phyloP scores from a whole-genome alignment of 2,797 vertebrate genomes.

The Malacoctenus gilli region DNA sequence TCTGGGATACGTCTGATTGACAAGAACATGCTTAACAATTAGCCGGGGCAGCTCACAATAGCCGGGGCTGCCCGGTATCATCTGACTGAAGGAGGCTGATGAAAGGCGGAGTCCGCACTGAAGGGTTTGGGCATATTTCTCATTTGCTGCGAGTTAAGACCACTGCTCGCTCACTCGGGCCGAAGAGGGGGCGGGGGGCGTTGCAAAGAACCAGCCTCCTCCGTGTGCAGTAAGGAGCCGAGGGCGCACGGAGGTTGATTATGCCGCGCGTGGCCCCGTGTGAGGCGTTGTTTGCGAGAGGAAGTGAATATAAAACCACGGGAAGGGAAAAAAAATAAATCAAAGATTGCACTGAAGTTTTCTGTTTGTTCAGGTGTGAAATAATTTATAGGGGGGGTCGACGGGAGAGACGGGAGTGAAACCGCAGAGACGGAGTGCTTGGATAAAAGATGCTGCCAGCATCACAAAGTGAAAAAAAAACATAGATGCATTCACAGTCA shows the following conservation, averaged over 20 bases:
- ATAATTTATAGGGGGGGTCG: constrained; percentile 41
- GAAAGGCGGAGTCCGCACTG: constrained; percentile 52
- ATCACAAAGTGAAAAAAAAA: background rate
- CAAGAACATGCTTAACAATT: constrained; percentile 80
- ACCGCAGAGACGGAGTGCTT: constrained; percentile 17
- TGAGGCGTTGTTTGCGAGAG: constrained; percentile 22
- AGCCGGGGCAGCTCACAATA: constrained; percentile 56
- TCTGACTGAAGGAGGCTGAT: constrained; percentile 53
- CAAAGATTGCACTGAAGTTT: constrained; percentile 34
- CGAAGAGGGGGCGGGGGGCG: constrained; percentile 34
- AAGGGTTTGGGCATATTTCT: constrained; percentile 68
- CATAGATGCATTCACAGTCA: constrained; percentile 6
- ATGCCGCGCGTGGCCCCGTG: constrained; percentile 10
- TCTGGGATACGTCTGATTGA: constrained; percentile 74
- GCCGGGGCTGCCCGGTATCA: constrained; percentile 45
- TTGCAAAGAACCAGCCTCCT: constrained; percentile 37
- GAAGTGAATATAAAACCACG: constrained; percentile 23
- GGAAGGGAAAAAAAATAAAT: constrained; percentile 31
- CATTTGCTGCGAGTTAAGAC: constrained; percentile 52
- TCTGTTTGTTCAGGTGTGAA: constrained; percentile 35
- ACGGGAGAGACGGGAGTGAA: constrained; percentile 14
- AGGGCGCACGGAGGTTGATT: constrained; percentile 32
- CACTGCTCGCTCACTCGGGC: constrained; percentile 19
- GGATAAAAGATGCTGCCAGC: constrained; percentile 14
- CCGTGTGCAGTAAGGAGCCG: constrained; percentile 26